Conservation (phyloP, 2,113 vertebrate species). For the Cepphus grylle region DNA sequence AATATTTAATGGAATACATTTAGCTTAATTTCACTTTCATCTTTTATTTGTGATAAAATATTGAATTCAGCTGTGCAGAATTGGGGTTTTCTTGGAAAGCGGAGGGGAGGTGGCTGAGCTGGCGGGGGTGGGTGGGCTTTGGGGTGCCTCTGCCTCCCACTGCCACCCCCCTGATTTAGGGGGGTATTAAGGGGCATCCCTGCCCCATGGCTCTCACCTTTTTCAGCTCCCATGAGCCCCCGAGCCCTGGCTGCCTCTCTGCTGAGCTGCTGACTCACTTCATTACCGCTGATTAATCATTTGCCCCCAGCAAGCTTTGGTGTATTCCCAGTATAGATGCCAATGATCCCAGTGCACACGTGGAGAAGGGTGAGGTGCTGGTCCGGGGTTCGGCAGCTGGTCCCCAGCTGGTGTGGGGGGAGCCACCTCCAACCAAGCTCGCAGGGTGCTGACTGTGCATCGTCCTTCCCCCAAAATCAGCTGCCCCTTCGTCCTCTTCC, state of each 20-base stretch:
- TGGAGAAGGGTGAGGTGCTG: not conserved
- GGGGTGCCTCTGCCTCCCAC: not conserved
- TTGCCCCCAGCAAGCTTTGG: not conserved
- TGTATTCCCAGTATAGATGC: fast-evolving
- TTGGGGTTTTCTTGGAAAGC: not conserved
- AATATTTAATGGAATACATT: conserved; percentile 47
- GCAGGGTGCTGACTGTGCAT: fast-evolving
- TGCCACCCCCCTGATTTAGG: fast-evolving
- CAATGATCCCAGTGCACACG: fast-evolving
- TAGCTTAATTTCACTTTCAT: conserved; percentile 42
- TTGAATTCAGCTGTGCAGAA: not conserved
- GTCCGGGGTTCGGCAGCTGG: not conserved
- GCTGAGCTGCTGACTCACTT: not conserved
- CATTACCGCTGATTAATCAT: not conserved
- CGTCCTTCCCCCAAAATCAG: not conserved
- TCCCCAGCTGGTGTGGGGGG: not conserved
- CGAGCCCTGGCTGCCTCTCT: not conserved
- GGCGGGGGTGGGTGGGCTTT: not conserved
- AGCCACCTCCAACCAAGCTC: not conserved
- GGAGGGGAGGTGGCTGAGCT: fast-evolving
- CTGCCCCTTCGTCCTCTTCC: not conserved
- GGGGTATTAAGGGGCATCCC: not conserved
- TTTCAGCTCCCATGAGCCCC: not conserved
- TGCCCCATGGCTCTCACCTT: not conserved
- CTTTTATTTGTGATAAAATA: conserved; percentile 2